Evolutionary conservation across 2,797 vertebrate species (phyloP), one percentile per base, ranked within the genome.

Genomic region (Pterois miles): DNA sequence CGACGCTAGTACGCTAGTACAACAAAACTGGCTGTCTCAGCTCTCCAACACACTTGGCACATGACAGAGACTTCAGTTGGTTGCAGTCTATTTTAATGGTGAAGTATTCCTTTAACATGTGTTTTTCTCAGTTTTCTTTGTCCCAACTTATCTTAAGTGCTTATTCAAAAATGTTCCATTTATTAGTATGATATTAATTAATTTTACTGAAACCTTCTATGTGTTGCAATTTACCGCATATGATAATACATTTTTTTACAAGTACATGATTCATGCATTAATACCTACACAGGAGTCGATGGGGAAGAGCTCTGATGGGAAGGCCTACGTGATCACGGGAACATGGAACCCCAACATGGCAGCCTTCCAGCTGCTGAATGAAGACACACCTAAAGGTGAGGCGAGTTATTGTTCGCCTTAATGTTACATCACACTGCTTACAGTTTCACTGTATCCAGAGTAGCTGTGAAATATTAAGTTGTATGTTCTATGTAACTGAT

Each of bases 331-430:
- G 57, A 99, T 99, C 86, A 98, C 97, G 29, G 98, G 98, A 73
- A 97, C 94, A 23, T 99, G 98, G 98, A 97, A 98, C 86, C 98
- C 98, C 25, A 99, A 97, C 80, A 93, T 90, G 48, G 91, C 96
- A 2, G 95, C 94, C 70, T 99, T 99, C 93, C 93, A 97, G 46
- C 92, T 90, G 0, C 96, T 99, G 78, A 99, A 99, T 74, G 98
- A 99, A 89, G 98, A 99, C 94, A 98, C 97, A 1, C 96, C 98
- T n/a, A 99, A 99, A 97, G 98, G 98, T 99, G 90, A 87, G 84
- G 29, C 11, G 0, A 54, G 4, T 43, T 52, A 8, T 14, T 70
- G 33, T 46, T 14, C 27, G 18, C 25, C 25, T n/a, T 36, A 56
- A 12, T 69, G 8, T 2, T 4, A 43, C 25, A 4, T 54, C 22